phyloP scores from a whole-genome alignment of 2,888 invertebrate genomes.

The Eristalis intricaria region DNA sequence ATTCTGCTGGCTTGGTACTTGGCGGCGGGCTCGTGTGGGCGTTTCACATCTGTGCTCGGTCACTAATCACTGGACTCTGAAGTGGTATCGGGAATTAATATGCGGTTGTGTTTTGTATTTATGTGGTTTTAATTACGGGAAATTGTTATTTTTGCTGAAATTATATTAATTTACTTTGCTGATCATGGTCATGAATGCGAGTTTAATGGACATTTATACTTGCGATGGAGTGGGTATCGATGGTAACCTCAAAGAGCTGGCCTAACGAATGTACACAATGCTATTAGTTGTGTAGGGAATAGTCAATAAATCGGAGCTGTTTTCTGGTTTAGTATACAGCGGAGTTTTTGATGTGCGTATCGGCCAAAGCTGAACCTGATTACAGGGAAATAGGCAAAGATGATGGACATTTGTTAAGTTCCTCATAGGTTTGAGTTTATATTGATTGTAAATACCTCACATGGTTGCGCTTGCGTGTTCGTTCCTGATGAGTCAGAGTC shows the following conservation, averaged over 20 bases:
- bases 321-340: background rate
- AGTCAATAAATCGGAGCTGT: background rate
- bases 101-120: conserved; percentile 17
- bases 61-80: background rate
- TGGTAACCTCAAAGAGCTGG: background rate
- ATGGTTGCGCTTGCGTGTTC: too few relatives aligned
- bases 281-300: background rate
- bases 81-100: background rate
- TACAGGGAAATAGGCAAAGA: background rate
- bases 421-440: too few relatives aligned
- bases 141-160: conserved; percentile 35
- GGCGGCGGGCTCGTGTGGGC: background rate
- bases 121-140: conserved; percentile 28
- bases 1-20: background rate
- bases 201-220: background rate
- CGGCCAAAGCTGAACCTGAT: background rate
- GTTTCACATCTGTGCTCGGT: background rate
- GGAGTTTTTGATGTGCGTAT: background rate
- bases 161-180: conserved; percentile 18
- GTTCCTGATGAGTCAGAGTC: too few relatives aligned
- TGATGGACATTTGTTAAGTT: too few relatives aligned
- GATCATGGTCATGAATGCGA: background rate
- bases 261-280: background rate
- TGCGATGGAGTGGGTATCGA: background rate
- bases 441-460: too few relatives aligned